Evolutionary conservation across 2,113 vertebrate genomes (phyloP).

Genomic region (Gadus macrocephalus): DNA sequence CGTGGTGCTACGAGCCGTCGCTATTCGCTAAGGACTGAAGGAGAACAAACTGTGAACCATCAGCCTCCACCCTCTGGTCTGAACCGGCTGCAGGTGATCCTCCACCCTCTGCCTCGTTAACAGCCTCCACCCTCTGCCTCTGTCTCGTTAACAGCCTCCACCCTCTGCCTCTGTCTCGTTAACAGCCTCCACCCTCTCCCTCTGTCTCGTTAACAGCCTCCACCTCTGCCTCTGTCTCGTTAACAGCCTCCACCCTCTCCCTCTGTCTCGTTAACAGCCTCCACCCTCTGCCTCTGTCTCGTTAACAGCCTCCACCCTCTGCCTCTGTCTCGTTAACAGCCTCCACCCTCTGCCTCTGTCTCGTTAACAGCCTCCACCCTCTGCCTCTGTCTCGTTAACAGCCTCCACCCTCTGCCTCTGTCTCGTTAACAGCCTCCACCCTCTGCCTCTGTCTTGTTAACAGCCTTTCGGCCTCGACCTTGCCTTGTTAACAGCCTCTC

Average conservation of each 20-base stretch:
- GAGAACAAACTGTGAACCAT: no score
- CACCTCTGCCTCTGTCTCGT: slow-evolving; percentile 6
- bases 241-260: background rate
- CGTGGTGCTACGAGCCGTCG: slow-evolving; percentile 29
- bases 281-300: background rate
- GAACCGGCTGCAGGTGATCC: no score
- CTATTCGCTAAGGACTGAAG: slow-evolving; percentile 23
- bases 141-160: background rate
- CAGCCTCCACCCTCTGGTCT: no score
- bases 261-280: background rate
- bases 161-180: background rate
- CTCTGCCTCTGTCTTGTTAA: background rate
- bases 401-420: no score
- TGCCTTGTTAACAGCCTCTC: background rate
- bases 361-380: no score
- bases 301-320: background rate
- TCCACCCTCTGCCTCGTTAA: background rate
- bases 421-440: background rate
- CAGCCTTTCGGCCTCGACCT: no score
- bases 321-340: no score
- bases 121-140: background rate
- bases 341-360: no score
- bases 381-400: no score
- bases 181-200: background rate
- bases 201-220: background rate